Evolutionary conservation across 2,113 vertebrate genomes (phyloP).

Genomic region (Paradoxurus hermaphroditus): DNA sequence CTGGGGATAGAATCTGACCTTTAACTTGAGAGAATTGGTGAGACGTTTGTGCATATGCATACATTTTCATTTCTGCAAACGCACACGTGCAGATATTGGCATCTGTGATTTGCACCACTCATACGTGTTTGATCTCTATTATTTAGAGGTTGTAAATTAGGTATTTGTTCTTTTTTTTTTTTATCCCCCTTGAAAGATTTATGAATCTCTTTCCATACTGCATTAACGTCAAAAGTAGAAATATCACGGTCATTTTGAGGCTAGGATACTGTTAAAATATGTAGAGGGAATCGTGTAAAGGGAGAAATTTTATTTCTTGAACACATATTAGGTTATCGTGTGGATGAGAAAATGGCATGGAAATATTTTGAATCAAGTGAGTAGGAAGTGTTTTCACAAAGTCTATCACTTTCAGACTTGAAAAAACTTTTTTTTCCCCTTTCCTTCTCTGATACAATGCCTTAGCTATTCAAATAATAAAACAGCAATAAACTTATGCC

Average conservation of each 20-base stretch:
- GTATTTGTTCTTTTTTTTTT: constrained; percentile 34
- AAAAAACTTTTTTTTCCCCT: neutral
- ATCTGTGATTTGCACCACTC: neutral
- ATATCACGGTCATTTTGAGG: neutral
- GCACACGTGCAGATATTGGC: neutral
- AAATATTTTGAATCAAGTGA: constrained; percentile 34
- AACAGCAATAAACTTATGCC: neutral
- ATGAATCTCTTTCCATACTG: neutral
- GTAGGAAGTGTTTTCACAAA: constrained; percentile 32
- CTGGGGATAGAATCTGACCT: neutral
- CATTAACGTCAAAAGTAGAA: neutral
- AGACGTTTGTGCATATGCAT: neutral
- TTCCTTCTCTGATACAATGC: neutral
- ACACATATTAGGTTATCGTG: neutral
- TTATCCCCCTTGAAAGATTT: neutral
- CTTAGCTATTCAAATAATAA: constrained; percentile 9
- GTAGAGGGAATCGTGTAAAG: neutral
- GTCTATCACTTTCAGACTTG: neutral
- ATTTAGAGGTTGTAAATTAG: neutral
- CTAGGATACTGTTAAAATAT: neutral
- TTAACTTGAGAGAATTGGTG: neutral
- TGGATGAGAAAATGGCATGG: neutral
- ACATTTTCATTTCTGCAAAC: neutral
- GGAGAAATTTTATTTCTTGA: neutral
- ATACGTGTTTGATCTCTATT: neutral